Evolutionary conservation across 2,888 invertebrate genomes (phyloP).

Genomic region (Macrophya alboannulata): DNA sequence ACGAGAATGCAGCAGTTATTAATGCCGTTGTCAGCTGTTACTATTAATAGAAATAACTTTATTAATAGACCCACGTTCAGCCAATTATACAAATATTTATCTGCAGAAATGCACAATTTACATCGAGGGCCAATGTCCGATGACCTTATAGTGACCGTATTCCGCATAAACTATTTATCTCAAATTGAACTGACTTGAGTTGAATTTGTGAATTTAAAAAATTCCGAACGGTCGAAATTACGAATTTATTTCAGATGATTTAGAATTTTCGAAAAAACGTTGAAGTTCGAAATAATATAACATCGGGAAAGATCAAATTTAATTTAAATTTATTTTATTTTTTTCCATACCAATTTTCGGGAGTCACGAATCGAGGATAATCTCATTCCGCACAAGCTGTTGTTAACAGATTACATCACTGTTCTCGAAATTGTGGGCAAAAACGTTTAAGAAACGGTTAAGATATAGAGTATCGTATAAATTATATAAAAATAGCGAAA

Average conservation of each 20-base stretch:
- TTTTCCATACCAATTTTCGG: not conserved
- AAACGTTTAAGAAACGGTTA: too few species aligned
- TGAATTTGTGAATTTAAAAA: too few species aligned
- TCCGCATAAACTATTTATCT: not conserved
- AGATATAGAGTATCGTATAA: not conserved
- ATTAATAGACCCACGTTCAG: not conserved
- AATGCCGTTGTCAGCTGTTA: not conserved
- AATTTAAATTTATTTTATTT: too few species aligned
- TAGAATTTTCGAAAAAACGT: too few species aligned
- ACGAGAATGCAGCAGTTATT: constrained; percentile 8
- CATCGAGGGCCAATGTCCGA: not conserved
- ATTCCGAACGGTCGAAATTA: too few species aligned
- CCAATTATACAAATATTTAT: not conserved
- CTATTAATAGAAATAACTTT: constrained; percentile 21
- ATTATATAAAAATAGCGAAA: not conserved
- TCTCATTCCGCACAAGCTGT: not conserved
- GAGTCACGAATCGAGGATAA: not conserved
- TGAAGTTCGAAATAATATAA: too few species aligned
- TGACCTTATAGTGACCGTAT: not conserved
- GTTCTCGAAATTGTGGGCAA: not conserved
- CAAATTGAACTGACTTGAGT: not conserved
- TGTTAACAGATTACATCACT: not conserved
- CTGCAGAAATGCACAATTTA: not conserved
- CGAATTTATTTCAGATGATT: too few species aligned
- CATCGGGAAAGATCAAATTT: too few species aligned